Percentiles rank a stretch among this genome's conserved stretches.
Conservation (phyloP, 2,888 invertebrate genomes). For the Amblyjoppa fuscipennis region DNA sequence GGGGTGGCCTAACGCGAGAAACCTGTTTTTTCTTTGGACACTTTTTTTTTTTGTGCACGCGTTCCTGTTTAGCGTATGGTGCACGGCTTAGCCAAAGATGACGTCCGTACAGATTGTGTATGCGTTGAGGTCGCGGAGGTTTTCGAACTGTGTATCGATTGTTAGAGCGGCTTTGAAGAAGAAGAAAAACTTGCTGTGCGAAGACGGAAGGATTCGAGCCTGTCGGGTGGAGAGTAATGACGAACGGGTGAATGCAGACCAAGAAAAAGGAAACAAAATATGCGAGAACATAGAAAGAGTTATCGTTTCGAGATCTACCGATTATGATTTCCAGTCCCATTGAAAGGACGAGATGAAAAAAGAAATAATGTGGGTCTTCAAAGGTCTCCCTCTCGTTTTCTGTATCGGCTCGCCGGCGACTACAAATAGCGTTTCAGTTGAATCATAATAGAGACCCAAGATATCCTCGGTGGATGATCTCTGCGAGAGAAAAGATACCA, state of each 20-base stretch:
- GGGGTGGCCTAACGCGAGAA: constrained; percentile 25
- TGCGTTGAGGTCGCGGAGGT: constrained; percentile 30
- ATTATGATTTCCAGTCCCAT: constrained; percentile 37
- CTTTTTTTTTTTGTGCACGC: constrained; percentile 6
- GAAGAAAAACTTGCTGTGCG: constrained; percentile 23
- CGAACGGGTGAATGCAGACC: constrained; percentile 33
- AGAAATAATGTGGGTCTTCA: constrained; percentile 8
- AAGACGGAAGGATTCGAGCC: constrained; percentile 20
- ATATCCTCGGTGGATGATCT: constrained; percentile 72
- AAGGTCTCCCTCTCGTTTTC: constrained; percentile 23
- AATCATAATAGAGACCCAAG: constrained; percentile 81
- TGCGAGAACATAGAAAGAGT: constrained; percentile 48
- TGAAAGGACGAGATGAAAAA: constrained; percentile 19
- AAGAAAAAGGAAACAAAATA: constrained; percentile 13
- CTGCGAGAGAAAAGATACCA: constrained; percentile 34
- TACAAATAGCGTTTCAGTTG: constrained; percentile 82
- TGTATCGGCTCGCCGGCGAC: constrained; percentile 69
- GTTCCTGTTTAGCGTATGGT: constrained; percentile 43
- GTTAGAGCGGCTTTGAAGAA: constrained; percentile 29
- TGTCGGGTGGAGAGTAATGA: constrained; percentile 17
- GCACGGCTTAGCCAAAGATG: constrained; percentile 17
- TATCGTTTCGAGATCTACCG: constrained; percentile 50
- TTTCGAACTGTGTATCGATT: constrained; percentile 55
- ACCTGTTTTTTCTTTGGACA: constrained; percentile 6
- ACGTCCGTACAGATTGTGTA: constrained; percentile 47